Evolutionary conservation across 1,140 invertebrate species (phyloP).

Genomic region (Oscheius sp.): DNA sequence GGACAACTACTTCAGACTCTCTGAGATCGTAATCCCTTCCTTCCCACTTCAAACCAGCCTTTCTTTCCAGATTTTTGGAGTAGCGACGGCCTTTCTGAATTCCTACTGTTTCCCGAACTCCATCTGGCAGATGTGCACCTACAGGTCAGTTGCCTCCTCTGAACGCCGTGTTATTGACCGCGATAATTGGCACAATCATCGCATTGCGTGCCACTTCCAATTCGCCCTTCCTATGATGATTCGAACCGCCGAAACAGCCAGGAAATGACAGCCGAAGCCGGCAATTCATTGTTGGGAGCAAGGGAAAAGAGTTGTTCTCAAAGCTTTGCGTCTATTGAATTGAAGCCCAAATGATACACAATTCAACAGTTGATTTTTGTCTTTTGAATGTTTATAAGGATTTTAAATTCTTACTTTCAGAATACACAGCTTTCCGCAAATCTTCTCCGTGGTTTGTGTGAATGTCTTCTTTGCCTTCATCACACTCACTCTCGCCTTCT

Average conservation of each 20-base stretch:
- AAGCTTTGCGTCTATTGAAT: too few relatives aligned
- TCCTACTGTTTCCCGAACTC: constrained; percentile 30
- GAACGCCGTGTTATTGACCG: neutral
- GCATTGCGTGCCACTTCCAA: neutral
- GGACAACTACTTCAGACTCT: constrained; percentile 28
- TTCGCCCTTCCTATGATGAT: neutral
- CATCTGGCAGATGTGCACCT: neutral
- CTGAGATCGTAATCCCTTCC: constrained; percentile 19
- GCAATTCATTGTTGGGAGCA: too few relatives aligned
- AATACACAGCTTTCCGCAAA: constrained; percentile 12
- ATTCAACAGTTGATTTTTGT: too few relatives aligned
- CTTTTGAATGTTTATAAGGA: too few relatives aligned
- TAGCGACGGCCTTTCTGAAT: constrained; percentile 9
- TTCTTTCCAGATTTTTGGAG: neutral
- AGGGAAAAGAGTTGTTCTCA: too few relatives aligned
- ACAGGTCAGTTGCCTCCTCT: constrained; percentile 2
- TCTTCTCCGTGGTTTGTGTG: constrained; percentile 26
- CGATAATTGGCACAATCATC: constrained; percentile 12
- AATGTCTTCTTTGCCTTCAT: constrained; percentile 37
- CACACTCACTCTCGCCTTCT: constrained; percentile 27
- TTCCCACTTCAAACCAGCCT: too few relatives aligned
- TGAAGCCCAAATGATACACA: too few relatives aligned
- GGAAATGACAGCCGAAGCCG: too few relatives aligned
- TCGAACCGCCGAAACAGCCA: neutral
- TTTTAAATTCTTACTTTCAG: constrained; percentile 10